Percentiles rank a stretch among this genome's conserved stretches.
Conservation (phyloP, 2,888 invertebrate genomes). For the Drosophila robusta region DNA sequence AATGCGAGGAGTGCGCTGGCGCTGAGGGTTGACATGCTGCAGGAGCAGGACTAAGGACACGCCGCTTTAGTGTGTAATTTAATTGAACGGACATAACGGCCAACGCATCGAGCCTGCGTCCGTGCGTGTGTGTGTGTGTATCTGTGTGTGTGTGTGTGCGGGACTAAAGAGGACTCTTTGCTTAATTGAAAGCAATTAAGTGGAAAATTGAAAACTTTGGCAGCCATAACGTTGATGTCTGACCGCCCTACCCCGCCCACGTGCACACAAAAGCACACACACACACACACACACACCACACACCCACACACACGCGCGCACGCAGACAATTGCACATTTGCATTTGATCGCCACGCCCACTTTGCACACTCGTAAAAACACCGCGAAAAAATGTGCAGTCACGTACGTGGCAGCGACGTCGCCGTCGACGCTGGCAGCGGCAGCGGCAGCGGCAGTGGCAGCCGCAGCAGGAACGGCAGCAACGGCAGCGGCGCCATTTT, state of each 20-base stretch:
- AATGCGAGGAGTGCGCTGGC: slow-evolving; percentile 50
- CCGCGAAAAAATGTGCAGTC: slow-evolving; percentile 68
- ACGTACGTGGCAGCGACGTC: slow-evolving; percentile 53
- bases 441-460: slow-evolving; percentile 21
- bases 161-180: slow-evolving; percentile 78
- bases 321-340: slow-evolving; percentile 61
- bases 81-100: slow-evolving; percentile 79
- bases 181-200: slow-evolving; percentile 81
- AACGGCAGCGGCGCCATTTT: slow-evolving; percentile 67
- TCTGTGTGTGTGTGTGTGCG: slow-evolving; percentile 24
- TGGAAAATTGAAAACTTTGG: slow-evolving; percentile 80
- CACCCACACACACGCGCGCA: too few species aligned
- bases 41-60: slow-evolving; percentile 55
- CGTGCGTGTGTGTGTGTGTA: slow-evolving; percentile 2
- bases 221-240: slow-evolving; percentile 79
- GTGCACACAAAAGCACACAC: slow-evolving; percentile 11
- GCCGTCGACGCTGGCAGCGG: slow-evolving; percentile 18
- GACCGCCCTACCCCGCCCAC: slow-evolving; percentile 51
- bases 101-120: slow-evolving; percentile 35
- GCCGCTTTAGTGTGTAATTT: slow-evolving; percentile 78
- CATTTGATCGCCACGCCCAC: slow-evolving; percentile 74
- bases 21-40: slow-evolving; percentile 46
- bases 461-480: slow-evolving; percentile 3
- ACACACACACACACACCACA: background rate
- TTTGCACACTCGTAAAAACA: slow-evolving; percentile 60